These are phyloP conservation scores for Busarellus nigricollis DNA, from an alignment of 2,797 vertebrate genomes.

Conservation along the genomic window DNA sequence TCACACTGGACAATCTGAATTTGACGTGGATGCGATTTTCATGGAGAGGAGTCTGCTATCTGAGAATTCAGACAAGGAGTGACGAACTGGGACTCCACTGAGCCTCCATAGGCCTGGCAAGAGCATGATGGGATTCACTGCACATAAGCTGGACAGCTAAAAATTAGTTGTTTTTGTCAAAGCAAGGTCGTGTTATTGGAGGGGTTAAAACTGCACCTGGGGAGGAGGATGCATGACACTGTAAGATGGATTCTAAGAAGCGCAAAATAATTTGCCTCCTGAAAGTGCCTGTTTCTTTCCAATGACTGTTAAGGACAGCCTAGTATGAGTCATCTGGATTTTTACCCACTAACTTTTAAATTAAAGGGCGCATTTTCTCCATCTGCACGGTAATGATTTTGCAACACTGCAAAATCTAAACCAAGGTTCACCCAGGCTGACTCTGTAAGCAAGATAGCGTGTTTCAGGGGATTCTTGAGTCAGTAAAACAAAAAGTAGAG, in stretches of 20 bases:
- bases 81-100: neutral
- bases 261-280: neutral
- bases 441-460: neutral
- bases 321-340: neutral
- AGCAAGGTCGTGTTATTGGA: neutral
- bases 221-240: neutral
- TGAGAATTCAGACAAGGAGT: neutral
- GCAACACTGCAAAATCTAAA: neutral
- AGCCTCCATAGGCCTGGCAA: neutral
- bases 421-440: neutral
- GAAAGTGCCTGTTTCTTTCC: neutral
- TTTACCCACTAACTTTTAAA: neutral
- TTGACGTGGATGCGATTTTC: neutral
- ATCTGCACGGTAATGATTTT: neutral
- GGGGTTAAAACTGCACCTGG: neutral
- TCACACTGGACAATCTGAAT: neutral
- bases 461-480: neutral
- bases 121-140: neutral
- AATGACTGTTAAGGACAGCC: neutral
- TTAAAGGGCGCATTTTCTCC: neutral
- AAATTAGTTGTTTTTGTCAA: neutral
- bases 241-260: neutral
- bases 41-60: neutral
- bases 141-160: neutral
- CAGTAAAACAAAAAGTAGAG: neutral